Evolutionary conservation across 2,797 vertebrate species (phyloP), one percentile per base, ranked within the genome.

Genomic region (Telmatherina bonti): DNA sequence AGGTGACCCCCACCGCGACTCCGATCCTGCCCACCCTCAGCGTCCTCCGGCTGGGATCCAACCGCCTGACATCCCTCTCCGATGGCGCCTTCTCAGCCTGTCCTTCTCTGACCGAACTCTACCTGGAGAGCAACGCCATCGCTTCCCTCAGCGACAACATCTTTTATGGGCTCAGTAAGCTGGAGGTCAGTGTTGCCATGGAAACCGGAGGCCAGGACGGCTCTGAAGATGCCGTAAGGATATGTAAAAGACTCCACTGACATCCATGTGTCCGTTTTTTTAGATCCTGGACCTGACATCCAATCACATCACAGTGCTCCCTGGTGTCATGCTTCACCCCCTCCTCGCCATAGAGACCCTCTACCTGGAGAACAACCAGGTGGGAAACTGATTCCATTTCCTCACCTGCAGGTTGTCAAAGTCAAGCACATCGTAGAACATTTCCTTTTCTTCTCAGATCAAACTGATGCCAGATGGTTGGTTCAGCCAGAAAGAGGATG

Each of bases 41-140:
- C 0, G 87, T 94, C 1, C 85, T 94, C 33, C 79, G 88, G 1
- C 82, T 94, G 63, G 87, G 88, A 0, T 82, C 49, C 0, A 94
- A 94, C 68, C 67, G 0, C 0, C 73, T 94, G 47, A 78, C 51
- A 0, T 35, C 66, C 11, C 80, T 94, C 43, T 13, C 79, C 1
- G 85, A 76, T 0, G 5, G 10, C 13, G 58, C 83, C 65, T 94
- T 94, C 78, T 31, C 74, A 0, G 81, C 83, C 38, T 88, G 84
- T 33, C 92, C 92, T 0, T 62, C 18, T 38, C 81, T 94, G 74
- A 86, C 67, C 4, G 82, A 82, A 43, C 85, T 94, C 56, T 78
- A 90, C 83, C 88, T 94, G 76, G 36, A 86, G 6, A 52, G 82
- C 45, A 94, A 94, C 70, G n/a, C 2, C 38, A 64, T 94, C 13